A percentile compares a stretch with the other conserved stretches of the same genome.
These are phyloP conservation scores for Tor tambroides DNA, from an alignment of 2,113 vertebrate species.

Conservation along the genomic window DNA sequence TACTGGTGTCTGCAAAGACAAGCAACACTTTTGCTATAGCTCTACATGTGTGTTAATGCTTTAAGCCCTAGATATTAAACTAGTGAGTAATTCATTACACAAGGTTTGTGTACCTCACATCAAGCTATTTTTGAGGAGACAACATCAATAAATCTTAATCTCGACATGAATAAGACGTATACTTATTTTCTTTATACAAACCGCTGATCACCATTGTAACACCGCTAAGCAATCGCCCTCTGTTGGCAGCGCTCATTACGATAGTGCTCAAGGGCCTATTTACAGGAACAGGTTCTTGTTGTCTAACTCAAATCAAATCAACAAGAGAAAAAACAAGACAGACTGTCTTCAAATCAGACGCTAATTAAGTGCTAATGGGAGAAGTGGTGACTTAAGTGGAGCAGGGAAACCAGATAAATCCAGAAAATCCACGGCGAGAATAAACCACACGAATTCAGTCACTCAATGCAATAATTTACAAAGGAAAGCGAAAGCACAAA, in stretches of 20 bases:
- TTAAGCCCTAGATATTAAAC: neutral
- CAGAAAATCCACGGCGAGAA: neutral
- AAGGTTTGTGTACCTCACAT: neutral
- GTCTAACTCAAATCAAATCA: slow-evolving; percentile 43
- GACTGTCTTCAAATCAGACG: slow-evolving; percentile 19
- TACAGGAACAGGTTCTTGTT: neutral
- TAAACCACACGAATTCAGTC: neutral
- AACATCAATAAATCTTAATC: neutral
- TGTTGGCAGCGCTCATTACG: neutral
- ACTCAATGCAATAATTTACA: neutral
- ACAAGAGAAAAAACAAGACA: slow-evolving; percentile 15
- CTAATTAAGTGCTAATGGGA: slow-evolving; percentile 51
- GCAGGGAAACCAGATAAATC: neutral
- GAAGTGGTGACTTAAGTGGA: neutral
- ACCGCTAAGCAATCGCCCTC: neutral
- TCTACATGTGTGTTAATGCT: neutral
- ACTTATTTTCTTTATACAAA: neutral
- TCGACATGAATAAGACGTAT: neutral
- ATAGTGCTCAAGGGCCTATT: slow-evolving; percentile 15
- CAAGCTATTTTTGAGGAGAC: neutral
- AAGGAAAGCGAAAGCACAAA: neutral
- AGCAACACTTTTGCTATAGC: neutral
- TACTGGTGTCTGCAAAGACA: neutral
- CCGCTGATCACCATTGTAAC: neutral
- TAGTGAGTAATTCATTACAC: neutral